phyloP scores from a whole-genome alignment of 2,113 vertebrate species.

The Erythrocercus mccallii region DNA sequence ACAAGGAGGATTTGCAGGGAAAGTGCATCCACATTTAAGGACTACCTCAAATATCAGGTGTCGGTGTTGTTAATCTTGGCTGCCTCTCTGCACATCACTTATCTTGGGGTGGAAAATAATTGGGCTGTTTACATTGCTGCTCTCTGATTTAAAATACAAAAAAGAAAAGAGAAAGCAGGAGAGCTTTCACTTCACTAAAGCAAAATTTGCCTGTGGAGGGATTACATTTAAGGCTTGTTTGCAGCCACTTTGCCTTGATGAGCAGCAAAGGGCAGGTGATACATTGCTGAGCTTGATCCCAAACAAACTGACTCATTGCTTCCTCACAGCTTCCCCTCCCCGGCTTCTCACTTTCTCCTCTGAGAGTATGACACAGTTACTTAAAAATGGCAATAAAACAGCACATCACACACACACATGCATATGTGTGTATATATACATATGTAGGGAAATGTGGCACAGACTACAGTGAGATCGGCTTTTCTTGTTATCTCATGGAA shows the following conservation, averaged over 20 bases:
- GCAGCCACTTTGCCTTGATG: not conserved
- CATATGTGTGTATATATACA: not conserved
- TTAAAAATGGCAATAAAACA: not conserved
- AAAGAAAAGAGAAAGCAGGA: not conserved
- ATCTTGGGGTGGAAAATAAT: not conserved
- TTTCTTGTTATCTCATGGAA: not conserved
- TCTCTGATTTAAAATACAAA: not conserved
- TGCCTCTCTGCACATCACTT: not conserved
- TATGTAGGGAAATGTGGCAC: not conserved
- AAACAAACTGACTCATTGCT: not conserved
- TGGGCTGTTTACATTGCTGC: not conserved
- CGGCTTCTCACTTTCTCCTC: not conserved
- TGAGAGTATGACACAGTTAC: not conserved
- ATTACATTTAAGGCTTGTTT: not conserved
- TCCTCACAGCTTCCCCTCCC: not conserved
- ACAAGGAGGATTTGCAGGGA: not conserved
- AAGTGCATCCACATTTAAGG: not conserved
- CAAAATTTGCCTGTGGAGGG: not conserved
- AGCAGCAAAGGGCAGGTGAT: not conserved
- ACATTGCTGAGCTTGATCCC: not conserved
- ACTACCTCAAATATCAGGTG: not conserved
- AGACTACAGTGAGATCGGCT: not conserved
- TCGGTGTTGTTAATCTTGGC: fast-evolving
- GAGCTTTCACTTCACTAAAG: not conserved
- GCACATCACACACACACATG: not conserved